phyloP scores from a whole-genome alignment of 2,797 vertebrate genomes.

The Chrosomus eos region DNA sequence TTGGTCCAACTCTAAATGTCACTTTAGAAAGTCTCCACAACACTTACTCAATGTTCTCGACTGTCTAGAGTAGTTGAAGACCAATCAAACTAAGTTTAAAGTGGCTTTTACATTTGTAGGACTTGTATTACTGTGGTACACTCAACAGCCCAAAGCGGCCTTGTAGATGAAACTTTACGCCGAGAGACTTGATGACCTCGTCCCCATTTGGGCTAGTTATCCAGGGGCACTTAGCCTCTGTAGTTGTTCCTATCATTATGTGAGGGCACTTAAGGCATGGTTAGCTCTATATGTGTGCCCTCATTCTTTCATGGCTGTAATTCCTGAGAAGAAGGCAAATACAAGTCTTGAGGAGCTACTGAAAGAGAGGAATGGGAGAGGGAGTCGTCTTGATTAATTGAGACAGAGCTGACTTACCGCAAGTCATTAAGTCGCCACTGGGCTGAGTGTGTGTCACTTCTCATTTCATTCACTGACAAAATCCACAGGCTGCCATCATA shows the following conservation, averaged over 20 bases:
- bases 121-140: slow-evolving; percentile 3
- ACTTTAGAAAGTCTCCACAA: slow-evolving; percentile 11
- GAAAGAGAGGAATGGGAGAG: slow-evolving; percentile 54
- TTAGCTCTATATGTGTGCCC: slow-evolving; percentile 5
- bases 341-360: slow-evolving; percentile 33
- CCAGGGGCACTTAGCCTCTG: background rate
- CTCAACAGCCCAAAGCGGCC: slow-evolving; percentile 4
- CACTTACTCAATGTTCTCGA: background rate
- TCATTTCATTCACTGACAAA: slow-evolving; percentile 64
- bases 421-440: slow-evolving; percentile 78
- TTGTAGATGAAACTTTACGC: slow-evolving; percentile 20
- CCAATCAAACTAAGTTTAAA: slow-evolving; percentile 14
- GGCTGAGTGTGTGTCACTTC: slow-evolving; percentile 75
- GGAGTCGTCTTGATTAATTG: slow-evolving; percentile 72
- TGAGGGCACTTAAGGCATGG: slow-evolving; percentile 8
- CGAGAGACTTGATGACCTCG: background rate
- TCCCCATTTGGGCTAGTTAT: background rate
- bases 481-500: slow-evolving; percentile 21
- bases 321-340: slow-evolving; percentile 1
- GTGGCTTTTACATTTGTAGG: slow-evolving; percentile 13
- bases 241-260: slow-evolving; percentile 21
- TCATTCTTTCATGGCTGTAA: slow-evolving; percentile 38
- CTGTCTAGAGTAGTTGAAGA: slow-evolving; percentile 20
- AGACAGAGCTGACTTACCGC: slow-evolving; percentile 79
- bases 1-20: slow-evolving; percentile 13